phyloP scores from a whole-genome alignment of 1,140 invertebrate species.

The Bombus affinis region DNA sequence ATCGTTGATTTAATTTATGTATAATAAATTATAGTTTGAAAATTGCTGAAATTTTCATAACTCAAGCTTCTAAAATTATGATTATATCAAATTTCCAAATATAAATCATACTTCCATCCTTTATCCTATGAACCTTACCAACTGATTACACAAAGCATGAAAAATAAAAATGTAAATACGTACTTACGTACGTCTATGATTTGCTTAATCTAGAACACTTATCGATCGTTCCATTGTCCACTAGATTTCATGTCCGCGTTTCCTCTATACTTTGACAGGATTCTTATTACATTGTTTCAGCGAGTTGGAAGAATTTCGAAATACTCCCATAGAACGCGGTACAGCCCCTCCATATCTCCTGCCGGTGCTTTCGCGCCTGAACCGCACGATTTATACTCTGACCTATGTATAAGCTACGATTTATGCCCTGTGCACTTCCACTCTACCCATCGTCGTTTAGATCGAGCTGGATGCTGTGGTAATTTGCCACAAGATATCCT shows the following conservation, averaged over 20 bases:
- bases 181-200: background rate
- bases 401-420: background rate
- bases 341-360: background rate
- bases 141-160: background rate
- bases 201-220: background rate
- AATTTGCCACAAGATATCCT: slow-evolving; percentile 30
- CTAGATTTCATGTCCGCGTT: background rate
- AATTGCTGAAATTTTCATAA: too few relatives aligned
- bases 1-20: too few relatives aligned
- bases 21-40: too few relatives aligned
- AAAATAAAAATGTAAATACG: background rate
- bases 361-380: slow-evolving; percentile 2
- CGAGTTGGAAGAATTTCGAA: slow-evolving; percentile 1
- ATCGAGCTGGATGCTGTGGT: slow-evolving; percentile 26
- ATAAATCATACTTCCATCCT: background rate
- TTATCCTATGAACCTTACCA: background rate
- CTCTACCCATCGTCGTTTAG: slow-evolving; percentile 28
- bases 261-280: slow-evolving; percentile 4
- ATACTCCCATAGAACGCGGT: background rate
- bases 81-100: background rate
- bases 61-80: too few relatives aligned
- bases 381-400: slow-evolving; percentile 34
- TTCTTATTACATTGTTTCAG: slow-evolving; percentile 39
- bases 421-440: slow-evolving; percentile 19
- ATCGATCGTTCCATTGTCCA: slow-evolving; percentile 23